These are phyloP conservation scores for Aphis craccivora DNA, from an alignment of 1,140 invertebrate genomes.

Conservation along the genomic window DNA sequence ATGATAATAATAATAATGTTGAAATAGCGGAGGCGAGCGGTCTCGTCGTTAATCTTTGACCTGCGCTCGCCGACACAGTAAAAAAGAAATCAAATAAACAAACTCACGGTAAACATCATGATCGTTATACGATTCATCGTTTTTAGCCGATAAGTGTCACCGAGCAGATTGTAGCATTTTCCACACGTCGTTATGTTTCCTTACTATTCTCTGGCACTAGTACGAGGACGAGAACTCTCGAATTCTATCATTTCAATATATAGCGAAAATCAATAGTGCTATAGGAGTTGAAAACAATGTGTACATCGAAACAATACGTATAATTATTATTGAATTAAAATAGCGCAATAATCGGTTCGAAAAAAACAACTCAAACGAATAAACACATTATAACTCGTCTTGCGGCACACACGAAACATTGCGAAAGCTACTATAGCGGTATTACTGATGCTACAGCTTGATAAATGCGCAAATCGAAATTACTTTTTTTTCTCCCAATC, in stretches of 20 bases:
- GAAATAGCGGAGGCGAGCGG: not conserved
- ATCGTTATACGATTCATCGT: not conserved
- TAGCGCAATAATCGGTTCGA: not conserved
- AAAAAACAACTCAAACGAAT: not conserved
- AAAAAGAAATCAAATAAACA: slow-evolving; percentile 8
- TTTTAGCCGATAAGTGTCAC: not conserved
- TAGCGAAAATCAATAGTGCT: too few relatives aligned
- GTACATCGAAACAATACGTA: too few relatives aligned
- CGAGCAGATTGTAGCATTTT: not conserved
- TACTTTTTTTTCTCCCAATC: not conserved
- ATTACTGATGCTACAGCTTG: not conserved
- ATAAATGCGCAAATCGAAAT: not conserved
- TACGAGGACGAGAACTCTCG: not conserved
- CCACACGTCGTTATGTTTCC: not conserved
- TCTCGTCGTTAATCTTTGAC: slow-evolving; percentile 26
- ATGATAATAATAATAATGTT: not conserved
- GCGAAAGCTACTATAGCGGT: not conserved
- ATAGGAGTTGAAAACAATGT: not conserved
- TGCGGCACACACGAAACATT: not conserved
- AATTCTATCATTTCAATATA: not conserved
- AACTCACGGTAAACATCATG: not conserved
- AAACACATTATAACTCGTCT: not conserved
- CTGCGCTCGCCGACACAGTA: not conserved
- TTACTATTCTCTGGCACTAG: not conserved
- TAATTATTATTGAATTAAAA: not conserved